These are phyloP conservation scores for Lypha dubia DNA, from an alignment of 2,888 invertebrate genomes.

Conservation along the genomic window DNA sequence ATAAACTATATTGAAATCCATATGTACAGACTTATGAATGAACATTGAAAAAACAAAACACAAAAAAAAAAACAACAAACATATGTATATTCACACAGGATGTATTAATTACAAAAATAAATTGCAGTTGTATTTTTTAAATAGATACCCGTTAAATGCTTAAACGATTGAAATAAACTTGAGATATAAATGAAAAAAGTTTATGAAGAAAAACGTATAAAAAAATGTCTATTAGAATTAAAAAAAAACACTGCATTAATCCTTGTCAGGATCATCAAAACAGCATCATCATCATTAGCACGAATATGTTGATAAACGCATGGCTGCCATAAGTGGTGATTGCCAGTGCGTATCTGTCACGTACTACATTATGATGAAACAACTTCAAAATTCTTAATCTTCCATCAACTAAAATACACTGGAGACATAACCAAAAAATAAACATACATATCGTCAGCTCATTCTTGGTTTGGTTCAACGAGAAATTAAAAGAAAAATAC, in stretches of 20 bases:
- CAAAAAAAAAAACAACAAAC: too few species aligned
- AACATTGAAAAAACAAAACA: constrained; percentile 20
- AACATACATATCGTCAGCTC: too few species aligned
- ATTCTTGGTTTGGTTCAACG: too few species aligned
- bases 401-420: constrained; percentile 30
- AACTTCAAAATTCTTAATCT: constrained; percentile 31
- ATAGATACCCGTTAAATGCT: constrained; percentile 62
- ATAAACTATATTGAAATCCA: constrained; percentile 30
- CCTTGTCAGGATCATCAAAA: neutral
- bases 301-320: neutral
- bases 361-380: neutral
- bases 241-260: constrained; percentile 17
- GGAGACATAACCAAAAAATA: neutral
- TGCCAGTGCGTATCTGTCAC: constrained; percentile 16
- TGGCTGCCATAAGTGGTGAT: neutral
- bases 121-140: constrained; percentile 48
- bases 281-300: neutral
- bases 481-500: too few species aligned
- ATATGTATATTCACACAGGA: neutral
- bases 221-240: constrained; percentile 17
- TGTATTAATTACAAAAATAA: constrained; percentile 58
- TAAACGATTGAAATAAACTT: constrained; percentile 58
- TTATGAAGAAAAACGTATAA: constrained; percentile 1
- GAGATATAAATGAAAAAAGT: constrained; percentile 39
- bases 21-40: constrained; percentile 19